These are phyloP conservation scores for Enteromius argenteus DNA, from an alignment of 2,797 vertebrate genomes.

Conservation along the genomic window DNA sequence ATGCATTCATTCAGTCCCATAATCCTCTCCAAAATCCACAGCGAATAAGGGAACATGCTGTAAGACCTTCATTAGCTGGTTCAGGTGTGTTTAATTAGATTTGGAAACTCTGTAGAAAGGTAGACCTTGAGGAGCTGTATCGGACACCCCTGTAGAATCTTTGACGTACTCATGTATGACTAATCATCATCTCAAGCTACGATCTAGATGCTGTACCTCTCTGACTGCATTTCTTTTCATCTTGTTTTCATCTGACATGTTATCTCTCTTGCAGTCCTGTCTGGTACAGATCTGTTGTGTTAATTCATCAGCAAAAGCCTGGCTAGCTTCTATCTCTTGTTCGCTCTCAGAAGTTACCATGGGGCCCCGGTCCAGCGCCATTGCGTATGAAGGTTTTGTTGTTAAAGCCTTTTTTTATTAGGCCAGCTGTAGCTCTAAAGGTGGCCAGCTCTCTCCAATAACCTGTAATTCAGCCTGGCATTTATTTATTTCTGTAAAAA, in stretches of 20 bases:
- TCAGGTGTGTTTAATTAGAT: background rate
- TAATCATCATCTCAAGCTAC: background rate
- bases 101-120: background rate
- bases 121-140: background rate
- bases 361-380: background rate
- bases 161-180: background rate
- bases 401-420: conserved; percentile 52
- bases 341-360: background rate
- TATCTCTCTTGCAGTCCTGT: background rate
- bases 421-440: conserved; percentile 36
- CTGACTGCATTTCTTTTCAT: background rate
- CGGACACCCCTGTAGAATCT: background rate
- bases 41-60: no score
- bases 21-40: background rate
- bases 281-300: conserved; percentile 10
- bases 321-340: background rate
- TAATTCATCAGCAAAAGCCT: conserved; percentile 10
- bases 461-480: conserved; percentile 43
- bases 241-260: background rate
- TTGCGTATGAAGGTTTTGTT: conserved; percentile 23
- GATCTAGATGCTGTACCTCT: background rate
- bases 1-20: background rate
- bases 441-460: conserved; percentile 20
- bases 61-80: background rate
- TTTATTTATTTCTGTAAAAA: conserved; percentile 53